These are phyloP conservation scores for Scaptomyza caliginosa DNA, from an alignment of 2,888 invertebrate species.

Conservation along the genomic window DNA sequence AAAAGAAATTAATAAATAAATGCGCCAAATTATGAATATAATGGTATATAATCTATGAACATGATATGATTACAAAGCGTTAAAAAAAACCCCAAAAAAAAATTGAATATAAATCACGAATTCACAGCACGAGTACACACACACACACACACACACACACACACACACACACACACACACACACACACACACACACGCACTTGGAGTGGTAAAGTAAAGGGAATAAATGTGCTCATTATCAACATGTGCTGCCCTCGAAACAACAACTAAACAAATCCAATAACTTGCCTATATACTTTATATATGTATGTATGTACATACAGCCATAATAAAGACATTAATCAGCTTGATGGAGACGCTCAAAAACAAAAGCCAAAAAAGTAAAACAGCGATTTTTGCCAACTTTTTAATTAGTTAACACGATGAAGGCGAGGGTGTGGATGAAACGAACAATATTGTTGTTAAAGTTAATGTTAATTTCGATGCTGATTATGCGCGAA, in stretches of 20 bases:
- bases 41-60: slow-evolving; percentile 19
- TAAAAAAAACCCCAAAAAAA: slow-evolving; percentile 29
- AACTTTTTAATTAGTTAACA: slow-evolving; percentile 53
- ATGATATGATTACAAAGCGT: slow-evolving; percentile 28
- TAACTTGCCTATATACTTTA: slow-evolving; percentile 2
- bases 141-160: too few species aligned
- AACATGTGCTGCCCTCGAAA: slow-evolving; percentile 18
- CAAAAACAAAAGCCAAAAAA: not conserved
- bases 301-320: too few species aligned
- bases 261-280: slow-evolving; percentile 19
- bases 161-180: too few species aligned
- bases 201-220: too few species aligned
- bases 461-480: slow-evolving; percentile 9
- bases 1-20: not conserved
- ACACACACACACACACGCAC: too few species aligned
- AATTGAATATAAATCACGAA: slow-evolving; percentile 33
- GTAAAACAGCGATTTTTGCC: slow-evolving; percentile 28
- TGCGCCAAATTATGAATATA: slow-evolving; percentile 25
- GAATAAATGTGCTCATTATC: slow-evolving; percentile 25
- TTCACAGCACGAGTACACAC: not conserved
- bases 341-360: slow-evolving; percentile 24
- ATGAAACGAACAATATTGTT: slow-evolving; percentile 12
- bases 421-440: slow-evolving; percentile 34
- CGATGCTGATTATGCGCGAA: slow-evolving; percentile 13
- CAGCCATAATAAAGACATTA: slow-evolving; percentile 45